Evolutionary conservation across 2,797 vertebrate species (phyloP).

Genomic region (Epinephelus awoara): DNA sequence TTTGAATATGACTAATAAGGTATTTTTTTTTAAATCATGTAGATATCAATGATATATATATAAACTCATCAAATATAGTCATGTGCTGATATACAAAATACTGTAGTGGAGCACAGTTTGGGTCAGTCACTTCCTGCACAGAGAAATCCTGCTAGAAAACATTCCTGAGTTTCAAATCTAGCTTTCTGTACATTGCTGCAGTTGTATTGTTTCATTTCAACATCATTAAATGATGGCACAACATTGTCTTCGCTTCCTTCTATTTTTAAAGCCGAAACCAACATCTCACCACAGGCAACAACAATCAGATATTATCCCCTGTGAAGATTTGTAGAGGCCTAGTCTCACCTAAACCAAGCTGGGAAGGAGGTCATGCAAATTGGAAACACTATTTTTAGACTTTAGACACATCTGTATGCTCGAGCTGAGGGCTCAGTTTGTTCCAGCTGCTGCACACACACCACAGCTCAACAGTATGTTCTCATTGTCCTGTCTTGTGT

Average conservation of each 20-base stretch:
- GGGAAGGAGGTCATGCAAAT: conserved; percentile 37
- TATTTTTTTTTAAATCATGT: conserved; percentile 68
- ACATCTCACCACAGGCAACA: background rate
- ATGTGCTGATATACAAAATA: conserved; percentile 38
- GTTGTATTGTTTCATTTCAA: conserved; percentile 61
- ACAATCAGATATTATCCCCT: conserved; percentile 4
- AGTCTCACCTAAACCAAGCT: conserved; percentile 17
- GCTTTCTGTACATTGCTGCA: conserved; percentile 56
- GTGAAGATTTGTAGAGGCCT: conserved; percentile 6
- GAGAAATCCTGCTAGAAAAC: conserved; percentile 11
- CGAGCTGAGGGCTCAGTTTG: conserved; percentile 19
- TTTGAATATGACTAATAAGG: conserved; percentile 46
- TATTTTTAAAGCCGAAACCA: conserved; percentile 13
- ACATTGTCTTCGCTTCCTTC: conserved; percentile 23
- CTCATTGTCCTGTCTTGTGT: background rate
- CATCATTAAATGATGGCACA: conserved; percentile 69
- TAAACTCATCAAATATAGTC: conserved; percentile 40
- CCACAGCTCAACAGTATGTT: conserved; percentile 6
- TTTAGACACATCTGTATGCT: conserved; percentile 40
- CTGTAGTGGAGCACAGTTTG: conserved; percentile 30
- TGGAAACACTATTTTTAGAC: conserved; percentile 41
- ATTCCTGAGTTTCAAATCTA: conserved; percentile 40
- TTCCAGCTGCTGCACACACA: conserved; percentile 44
- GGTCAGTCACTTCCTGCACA: conserved; percentile 42
- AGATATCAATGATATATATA: conserved; percentile 60